Conservation (phyloP, 2,113 vertebrate genomes). For the Neopipo cinnamomea region DNA sequence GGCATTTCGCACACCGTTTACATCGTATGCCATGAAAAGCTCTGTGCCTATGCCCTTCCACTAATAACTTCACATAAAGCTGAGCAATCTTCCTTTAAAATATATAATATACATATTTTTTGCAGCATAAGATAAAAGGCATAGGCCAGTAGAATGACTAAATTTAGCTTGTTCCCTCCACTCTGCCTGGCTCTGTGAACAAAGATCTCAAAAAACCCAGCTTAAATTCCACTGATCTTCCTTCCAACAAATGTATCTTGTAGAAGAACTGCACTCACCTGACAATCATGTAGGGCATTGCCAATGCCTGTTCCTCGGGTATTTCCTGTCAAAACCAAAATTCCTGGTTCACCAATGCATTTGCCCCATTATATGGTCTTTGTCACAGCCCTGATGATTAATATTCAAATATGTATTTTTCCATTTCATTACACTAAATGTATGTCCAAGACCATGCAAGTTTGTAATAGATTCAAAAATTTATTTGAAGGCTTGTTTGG, state of each 20-base stretch:
- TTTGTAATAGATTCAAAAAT: background rate
- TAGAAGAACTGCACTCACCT: background rate
- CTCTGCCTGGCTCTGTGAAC: background rate
- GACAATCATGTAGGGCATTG: background rate
- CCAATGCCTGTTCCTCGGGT: background rate
- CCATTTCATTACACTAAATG: background rate
- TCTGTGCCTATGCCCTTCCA: background rate
- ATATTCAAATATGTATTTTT: background rate
- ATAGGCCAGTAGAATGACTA: background rate
- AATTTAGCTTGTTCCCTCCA: background rate
- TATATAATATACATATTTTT: background rate
- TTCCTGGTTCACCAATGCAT: background rate
- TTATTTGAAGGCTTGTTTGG: background rate
- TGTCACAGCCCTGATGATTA: background rate
- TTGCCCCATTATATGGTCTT: background rate
- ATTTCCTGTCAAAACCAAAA: background rate
- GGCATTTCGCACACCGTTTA: background rate
- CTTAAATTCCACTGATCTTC: background rate
- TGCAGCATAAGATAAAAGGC: background rate
- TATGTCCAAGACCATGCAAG: background rate
- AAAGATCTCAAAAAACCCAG: background rate
- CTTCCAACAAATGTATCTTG: background rate
- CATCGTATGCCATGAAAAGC: background rate
- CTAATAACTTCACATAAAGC: background rate
- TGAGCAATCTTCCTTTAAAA: background rate